Percentiles rank a stretch among this genome's conserved stretches.
Conservation (phyloP, 2,113 vertebrate species). For the Egretta garzetta region DNA sequence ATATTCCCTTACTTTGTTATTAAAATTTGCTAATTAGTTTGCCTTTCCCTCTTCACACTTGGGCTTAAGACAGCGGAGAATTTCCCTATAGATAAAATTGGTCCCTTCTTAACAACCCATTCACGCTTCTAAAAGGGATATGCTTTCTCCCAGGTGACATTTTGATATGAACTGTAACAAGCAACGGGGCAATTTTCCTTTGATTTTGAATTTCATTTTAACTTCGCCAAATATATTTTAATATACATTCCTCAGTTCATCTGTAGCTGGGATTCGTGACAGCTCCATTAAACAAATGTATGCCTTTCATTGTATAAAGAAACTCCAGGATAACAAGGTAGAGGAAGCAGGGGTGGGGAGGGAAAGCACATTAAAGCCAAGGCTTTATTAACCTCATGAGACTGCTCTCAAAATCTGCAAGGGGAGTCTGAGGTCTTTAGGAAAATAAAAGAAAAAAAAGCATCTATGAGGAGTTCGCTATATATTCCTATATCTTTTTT, state of each 20-base stretch:
- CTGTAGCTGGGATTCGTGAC: not conserved
- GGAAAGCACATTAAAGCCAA: not conserved
- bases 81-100: not conserved
- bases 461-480: not conserved
- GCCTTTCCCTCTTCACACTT: constrained; percentile 6
- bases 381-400: not conserved
- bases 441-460: not conserved
- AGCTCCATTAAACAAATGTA: not conserved
- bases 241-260: not conserved
- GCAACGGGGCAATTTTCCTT: constrained; percentile 9
- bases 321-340: not conserved
- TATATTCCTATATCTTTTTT: not conserved
- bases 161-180: not conserved
- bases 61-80: not conserved
- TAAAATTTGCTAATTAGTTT: constrained; percentile 52
- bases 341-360: not conserved
- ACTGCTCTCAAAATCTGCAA: not conserved
- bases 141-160: not conserved
- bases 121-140: not conserved
- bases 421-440: not conserved
- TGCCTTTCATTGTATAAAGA: not conserved
- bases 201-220: constrained; percentile 40
- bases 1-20: constrained; percentile 6
- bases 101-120: constrained; percentile 12
- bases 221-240: not conserved